Evolutionary conservation across 2,113 vertebrate species (phyloP), one percentile per base, ranked within the genome.

Genomic region (Myodes glareolus): DNA sequence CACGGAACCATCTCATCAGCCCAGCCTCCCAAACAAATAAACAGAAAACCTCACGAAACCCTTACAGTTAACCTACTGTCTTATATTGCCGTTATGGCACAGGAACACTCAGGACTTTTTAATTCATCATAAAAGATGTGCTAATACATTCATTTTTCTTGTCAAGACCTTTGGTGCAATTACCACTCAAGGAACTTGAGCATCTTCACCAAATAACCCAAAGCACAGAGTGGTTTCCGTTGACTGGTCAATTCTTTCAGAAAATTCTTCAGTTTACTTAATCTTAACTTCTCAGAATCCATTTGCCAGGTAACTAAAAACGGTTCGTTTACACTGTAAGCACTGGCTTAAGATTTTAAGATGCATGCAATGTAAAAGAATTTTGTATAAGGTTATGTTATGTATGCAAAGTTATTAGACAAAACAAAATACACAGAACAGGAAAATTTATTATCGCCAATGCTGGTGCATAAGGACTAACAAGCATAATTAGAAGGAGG

Each of bases 391-490:
- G 86, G 67, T 94, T 94, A 77, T 84, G 67, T 94, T 94, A 77
- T 84, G 31, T 73, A 88, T 84, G 58, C 82, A 94, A 84, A 90
- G 82, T 11, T 21, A 95, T 65, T 31, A 95, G 80, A 42, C 96
- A 92, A 85, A 96, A 95, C 42, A 96, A 93, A 96, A 94, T 84
- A 97, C 95, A 97, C 94, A 88, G 93, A 97, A 96, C 94, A 96
- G 97, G 94, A 96, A 97, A 93, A 80, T 97, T 98, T 98, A 98
- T 98, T 98, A 95, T 96, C 61, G 86, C 16, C 42, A 97, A 97
- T 92, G 97, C 97, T 98, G 97, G 97, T 97, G 95, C 87, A 94
- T 95, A 95, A 97, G 77, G 86, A 97, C 42, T 95, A 97, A 91
- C 91, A 97, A 97, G 91, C 77, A 94, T 97, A 95, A 97, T 91